Conservation (phyloP, 2,797 vertebrate genomes). For the Falco peregrinus region DNA sequence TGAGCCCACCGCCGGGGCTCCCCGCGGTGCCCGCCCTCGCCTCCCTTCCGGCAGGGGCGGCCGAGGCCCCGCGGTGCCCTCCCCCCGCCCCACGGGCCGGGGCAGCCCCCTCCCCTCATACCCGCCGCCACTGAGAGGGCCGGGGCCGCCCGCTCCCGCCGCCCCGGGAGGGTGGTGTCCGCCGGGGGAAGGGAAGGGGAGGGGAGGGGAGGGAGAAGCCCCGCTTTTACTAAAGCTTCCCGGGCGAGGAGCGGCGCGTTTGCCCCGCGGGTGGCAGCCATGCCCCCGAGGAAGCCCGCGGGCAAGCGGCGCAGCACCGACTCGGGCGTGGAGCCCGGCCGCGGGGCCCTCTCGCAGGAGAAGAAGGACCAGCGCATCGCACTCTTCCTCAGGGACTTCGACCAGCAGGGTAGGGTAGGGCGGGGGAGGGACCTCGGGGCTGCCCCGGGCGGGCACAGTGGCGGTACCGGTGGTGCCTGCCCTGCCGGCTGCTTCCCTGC, state of each 20-base stretch:
- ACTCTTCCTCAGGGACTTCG: constrained; percentile 53
- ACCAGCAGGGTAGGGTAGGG: constrained; percentile 34
- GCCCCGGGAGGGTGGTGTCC: not conserved
- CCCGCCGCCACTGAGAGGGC: no score
- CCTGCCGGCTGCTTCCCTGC: no score
- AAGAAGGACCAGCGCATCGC: constrained; percentile 38
- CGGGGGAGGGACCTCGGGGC: not conserved
- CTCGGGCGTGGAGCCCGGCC: constrained; percentile 49
- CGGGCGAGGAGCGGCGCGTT: fast-evolving
- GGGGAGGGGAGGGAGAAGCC: not conserved
- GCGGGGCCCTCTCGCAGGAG: not conserved
- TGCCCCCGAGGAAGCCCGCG: not conserved
- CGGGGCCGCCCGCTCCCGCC: not conserved
- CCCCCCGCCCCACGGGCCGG: not conserved
- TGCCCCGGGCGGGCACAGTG: not conserved
- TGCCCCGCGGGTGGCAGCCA: not conserved
- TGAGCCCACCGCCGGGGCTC: fast-evolving
- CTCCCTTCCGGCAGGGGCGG: not conserved
- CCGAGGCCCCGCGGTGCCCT: fast-evolving
- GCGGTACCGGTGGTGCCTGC: no score
- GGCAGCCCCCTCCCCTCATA: no score
- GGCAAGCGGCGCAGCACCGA: constrained; percentile 24
- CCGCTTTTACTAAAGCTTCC: not conserved
- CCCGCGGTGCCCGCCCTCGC: fast-evolving
- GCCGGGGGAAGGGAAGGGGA: not conserved